phyloP scores from a whole-genome alignment of 2,797 vertebrate genomes.

The Picus viridis region DNA sequence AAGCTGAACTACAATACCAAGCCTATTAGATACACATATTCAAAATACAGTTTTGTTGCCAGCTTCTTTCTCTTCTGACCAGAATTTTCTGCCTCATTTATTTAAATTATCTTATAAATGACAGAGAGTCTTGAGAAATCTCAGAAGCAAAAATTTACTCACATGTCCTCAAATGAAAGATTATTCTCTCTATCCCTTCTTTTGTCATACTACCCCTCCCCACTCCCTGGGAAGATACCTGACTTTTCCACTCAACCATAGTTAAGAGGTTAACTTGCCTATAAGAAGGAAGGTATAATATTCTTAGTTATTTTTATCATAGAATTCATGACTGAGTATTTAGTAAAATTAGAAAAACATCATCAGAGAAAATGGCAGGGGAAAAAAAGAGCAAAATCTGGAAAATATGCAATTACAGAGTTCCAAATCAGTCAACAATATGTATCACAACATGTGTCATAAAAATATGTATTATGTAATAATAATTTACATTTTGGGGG shows the following conservation, averaged over 20 bases:
- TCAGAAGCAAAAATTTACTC: background rate
- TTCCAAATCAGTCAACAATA: background rate
- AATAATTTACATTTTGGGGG: background rate
- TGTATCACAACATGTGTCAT: rapidly evolving
- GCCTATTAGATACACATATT: background rate
- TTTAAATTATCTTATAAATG: background rate
- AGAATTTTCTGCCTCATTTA: background rate
- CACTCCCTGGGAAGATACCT: background rate
- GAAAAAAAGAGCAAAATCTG: background rate
- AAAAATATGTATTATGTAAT: background rate
- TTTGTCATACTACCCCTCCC: background rate
- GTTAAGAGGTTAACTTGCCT: background rate
- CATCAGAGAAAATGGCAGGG: rapidly evolving
- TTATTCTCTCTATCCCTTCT: background rate
- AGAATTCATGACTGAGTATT: background rate
- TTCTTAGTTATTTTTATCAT: background rate
- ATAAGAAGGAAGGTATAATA: background rate
- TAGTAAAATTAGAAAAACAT: background rate
- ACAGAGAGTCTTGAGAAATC: background rate
- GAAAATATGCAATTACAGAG: background rate
- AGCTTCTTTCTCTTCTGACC: background rate
- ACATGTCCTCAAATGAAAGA: background rate
- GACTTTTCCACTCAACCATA: background rate
- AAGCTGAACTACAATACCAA: background rate
- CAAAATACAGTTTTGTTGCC: background rate